Conservation (phyloP, 2,797 vertebrate genomes). For the Mus caroli region DNA sequence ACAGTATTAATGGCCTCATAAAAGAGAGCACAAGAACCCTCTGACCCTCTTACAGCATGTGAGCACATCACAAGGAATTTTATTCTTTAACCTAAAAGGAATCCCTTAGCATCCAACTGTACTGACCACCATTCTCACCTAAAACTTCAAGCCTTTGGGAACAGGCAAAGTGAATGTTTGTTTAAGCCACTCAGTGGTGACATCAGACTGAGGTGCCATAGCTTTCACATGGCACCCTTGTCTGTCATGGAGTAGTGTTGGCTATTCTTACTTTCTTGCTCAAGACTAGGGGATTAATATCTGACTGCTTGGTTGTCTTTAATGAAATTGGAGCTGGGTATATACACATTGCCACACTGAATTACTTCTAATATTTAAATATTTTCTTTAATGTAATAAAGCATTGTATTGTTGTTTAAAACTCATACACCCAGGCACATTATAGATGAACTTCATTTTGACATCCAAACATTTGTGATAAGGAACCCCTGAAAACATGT, state of each 20-base stretch:
- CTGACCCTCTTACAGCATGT: background rate
- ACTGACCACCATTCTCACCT: background rate
- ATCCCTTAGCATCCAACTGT: background rate
- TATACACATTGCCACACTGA: background rate
- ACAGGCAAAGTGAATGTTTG: background rate
- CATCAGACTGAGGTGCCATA: background rate
- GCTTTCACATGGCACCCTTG: background rate
- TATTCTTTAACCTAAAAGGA: background rate
- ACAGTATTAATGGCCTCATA: background rate
- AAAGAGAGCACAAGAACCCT: background rate
- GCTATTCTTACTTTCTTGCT: background rate
- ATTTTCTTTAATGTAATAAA: conserved; percentile 9
- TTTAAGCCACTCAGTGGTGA: background rate
- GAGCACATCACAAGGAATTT: background rate
- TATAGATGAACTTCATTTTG: conserved; percentile 45
- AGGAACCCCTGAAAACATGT: background rate
- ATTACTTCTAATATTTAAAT: conserved; percentile 8
- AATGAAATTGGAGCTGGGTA: background rate
- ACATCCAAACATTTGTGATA: background rate
- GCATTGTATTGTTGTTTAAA: background rate
- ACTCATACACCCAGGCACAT: background rate
- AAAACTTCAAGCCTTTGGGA: background rate
- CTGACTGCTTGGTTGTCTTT: background rate
- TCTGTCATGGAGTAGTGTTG: background rate
- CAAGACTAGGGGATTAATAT: background rate